phyloP scores from a whole-genome alignment of 2,113 vertebrate species.

The Mormoops blainvillei region DNA sequence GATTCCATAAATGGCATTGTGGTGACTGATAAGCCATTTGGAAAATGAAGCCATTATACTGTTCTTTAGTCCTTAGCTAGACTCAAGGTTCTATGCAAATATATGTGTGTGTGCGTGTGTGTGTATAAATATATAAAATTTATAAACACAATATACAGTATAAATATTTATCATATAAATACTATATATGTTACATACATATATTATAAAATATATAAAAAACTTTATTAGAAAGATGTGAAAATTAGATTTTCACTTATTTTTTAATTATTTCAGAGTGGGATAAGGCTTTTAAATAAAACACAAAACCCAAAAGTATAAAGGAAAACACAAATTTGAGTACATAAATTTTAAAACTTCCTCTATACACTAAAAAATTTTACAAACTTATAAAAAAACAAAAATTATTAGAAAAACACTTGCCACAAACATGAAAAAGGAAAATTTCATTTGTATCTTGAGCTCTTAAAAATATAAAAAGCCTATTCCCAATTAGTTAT shows the following conservation, averaged over 20 bases:
- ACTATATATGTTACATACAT: background rate
- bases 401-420: background rate
- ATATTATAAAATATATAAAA: background rate
- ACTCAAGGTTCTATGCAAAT: background rate
- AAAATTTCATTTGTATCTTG: background rate
- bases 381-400: constrained; percentile 4
- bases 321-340: background rate
- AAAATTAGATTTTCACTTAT: background rate
- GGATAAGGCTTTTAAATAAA: constrained; percentile 8
- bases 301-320: constrained; percentile 4
- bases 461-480: constrained; percentile 15
- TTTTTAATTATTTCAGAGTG: constrained; percentile 16
- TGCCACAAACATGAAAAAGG: background rate
- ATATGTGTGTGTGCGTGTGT: background rate
- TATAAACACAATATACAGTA: background rate
- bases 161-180: background rate
- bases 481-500: background rate
- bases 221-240: background rate
- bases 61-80: background rate
- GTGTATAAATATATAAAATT: background rate
- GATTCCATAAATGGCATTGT: background rate
- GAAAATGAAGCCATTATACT: background rate
- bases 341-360: background rate
- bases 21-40: background rate
- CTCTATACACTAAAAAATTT: background rate